Evolutionary conservation across 2,797 vertebrate species (phyloP), one percentile per base, ranked within the genome.

Genomic region (Rhinatrema bivittatum): DNA sequence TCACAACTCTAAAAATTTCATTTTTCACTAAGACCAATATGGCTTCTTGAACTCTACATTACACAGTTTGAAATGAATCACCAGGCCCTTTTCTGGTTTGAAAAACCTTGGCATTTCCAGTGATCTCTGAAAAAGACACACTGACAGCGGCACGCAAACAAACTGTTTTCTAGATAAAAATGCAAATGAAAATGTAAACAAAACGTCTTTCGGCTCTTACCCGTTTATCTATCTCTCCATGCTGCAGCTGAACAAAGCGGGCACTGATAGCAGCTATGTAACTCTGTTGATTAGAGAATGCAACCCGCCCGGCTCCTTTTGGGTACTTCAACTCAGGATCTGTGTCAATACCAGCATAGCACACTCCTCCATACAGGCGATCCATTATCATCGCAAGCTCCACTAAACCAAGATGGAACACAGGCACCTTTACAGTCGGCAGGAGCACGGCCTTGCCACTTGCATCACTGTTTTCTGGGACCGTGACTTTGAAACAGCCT

Each of bases 351-450:
- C 96, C 96, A 57, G 95, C 96, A 27, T 99, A 98, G 80, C 96
- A 99, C 66, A 99, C 96, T 16, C 96, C 96, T 34, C 96, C 96
- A 9, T 98, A 99, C 34, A 98, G 88, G 53, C 96, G 82, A 55
- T 99, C 96, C 96, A 99, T 99, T 65, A 99, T 99, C 96, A 99
- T 98, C 2, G 96, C 96, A 27, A 99, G 87, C 65, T 98, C 96
- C 87, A 98, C 96, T 99, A 68, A 41, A 65, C 26, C 26, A 57
- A 41, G 66, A 33, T 56, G 42, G 25, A 22, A 10, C 7, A 48
- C 14, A 42, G 16, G 11, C 23, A 14, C 5, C 32, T 28, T 6
- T 24, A 25, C 32, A 20, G 33, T n/a, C n/a, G n/a, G n/a, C n/a
- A n/a, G n/a, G n/a, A n/a, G n/a, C n/a, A n/a, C n/a, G n/a, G n/a